Evolutionary conservation across 2,888 invertebrate species (phyloP), one percentile per base, ranked within the genome.

Genomic region (Clusia tigrina): DNA sequence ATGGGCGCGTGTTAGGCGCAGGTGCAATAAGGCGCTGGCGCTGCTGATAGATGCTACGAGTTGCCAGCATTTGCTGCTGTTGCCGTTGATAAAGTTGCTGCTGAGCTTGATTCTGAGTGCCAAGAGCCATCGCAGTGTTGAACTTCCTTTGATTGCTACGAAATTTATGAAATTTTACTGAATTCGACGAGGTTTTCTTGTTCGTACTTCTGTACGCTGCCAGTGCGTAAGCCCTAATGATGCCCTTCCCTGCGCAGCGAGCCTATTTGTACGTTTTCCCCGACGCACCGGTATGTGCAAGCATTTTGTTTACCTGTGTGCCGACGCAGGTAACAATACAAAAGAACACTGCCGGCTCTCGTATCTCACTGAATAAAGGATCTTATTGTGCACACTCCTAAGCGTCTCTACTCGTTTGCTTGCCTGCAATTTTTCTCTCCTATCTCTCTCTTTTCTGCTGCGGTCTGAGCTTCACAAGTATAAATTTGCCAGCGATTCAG

Each of bases 191-290:
- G 2, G 17, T 22, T 26, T 52, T n/a, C 22, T 18, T 15, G 37
- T 18, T 12, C 15, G 51, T 10, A 42, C 6, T 46, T 18, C n/a
- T 57, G 67, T 66, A 72, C 70, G n/a, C n/a, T n/a, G 68, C 73
- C 78, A 78, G 71, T 74, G 74, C 73, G 77, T 73, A 69, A 74
- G 73, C 74, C 74, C 74, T 77, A 80, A 80, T 81, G 82, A 81
- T 81, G 81, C 82, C 82, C 81, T 82, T 82, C 81, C 71, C 78
- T 73, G 73, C 72, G 67, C 74, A 63, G 71, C 64, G 62, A 54
- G 70, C 63, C 74, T 77, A 77, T 80, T 78, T 79, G 78, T 79
- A 78, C 74, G 66, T 64, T 67, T 68, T 64, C 69, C 70, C 69
- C 61, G 55, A 54, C 20, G 46, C 63, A 65, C 68, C 64, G 60